phyloP scores from a whole-genome alignment of 2,113 vertebrate species.

The Columbina picui region DNA sequence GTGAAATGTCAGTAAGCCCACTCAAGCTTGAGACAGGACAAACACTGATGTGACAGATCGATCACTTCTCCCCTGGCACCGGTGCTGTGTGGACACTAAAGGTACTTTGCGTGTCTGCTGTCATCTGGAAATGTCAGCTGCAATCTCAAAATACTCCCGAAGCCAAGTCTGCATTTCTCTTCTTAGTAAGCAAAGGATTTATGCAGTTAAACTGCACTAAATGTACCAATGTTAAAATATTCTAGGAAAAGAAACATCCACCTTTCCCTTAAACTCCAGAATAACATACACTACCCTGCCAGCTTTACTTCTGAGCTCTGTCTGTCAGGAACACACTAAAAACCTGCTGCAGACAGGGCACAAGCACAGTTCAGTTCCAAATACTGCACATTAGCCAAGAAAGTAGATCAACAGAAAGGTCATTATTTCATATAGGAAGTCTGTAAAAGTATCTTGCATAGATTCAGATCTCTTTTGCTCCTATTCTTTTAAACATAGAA shows the following conservation, averaged over 20 bases:
- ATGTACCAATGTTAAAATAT: background rate
- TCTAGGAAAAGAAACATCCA: background rate
- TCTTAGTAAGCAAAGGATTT: background rate
- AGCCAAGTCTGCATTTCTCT: background rate
- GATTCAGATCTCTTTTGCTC: background rate
- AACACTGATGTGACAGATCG: background rate
- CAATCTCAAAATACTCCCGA: background rate
- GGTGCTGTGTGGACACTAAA: background rate
- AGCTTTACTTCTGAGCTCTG: background rate
- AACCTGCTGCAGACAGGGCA: background rate
- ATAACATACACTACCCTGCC: background rate
- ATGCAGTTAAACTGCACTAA: background rate
- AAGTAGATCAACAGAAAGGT: background rate
- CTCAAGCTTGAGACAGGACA: background rate
- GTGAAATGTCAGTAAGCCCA: rapidly evolving
- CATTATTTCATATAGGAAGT: background rate
- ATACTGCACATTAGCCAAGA: background rate
- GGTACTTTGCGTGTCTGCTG: background rate
- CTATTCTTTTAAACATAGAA: background rate
- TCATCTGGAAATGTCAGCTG: background rate
- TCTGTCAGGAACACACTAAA: background rate
- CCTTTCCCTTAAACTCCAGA: background rate
- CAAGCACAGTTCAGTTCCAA: background rate
- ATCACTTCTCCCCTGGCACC: background rate
- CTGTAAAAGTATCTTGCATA: background rate